Evolutionary conservation across 2,888 invertebrate genomes (phyloP), one percentile per base, ranked within the genome.

Genomic region (Anthophora plumipes): DNA sequence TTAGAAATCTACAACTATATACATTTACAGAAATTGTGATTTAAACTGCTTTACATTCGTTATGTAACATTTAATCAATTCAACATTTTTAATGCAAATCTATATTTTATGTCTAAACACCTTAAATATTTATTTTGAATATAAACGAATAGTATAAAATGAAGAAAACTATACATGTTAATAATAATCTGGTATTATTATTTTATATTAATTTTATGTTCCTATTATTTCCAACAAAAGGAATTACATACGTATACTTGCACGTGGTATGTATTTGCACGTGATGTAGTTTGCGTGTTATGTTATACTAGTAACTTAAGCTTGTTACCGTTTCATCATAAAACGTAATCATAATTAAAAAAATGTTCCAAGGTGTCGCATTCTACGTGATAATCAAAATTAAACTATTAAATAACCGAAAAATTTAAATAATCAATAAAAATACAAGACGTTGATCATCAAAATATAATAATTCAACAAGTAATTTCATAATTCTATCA

Each of bases 291-390:
- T 64, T n/a, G 17, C 8, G 12, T 48, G 20, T 20, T 37, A 37
- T 41, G 11, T 20, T 22, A 52, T 20, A 20, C 2, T 48, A 9
- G 14, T 52, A 22, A 37, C 48, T 14, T 39, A 41, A 39, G 20
- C 14, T 52, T 59, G 5, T 41, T 64, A 64, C 37, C 50, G 31
- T 48, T 64, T 52, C 37, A 64, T 64, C 50, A 52, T 12, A 50
- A n/a, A 50, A 59, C 14, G 17, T 37, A 22, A 20, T 5, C 37
- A 39, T 69, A 48, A 69, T 39, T 69, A 59, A 50, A n/a, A 60
- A 37, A 48, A n/a, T 8, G 39, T 69, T 60, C 48, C 39, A 37
- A 39, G 39, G 39, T 22, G 69, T 60, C 69, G 60, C 17, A 20
- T 22, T 39, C 37, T 60, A 60, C 52, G 39, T 37, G 14, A 11